A percentile compares a stretch with the other conserved stretches of the same genome.
Conservation (phyloP, 1,140 invertebrate species). For the Heliconius melpomene region DNA sequence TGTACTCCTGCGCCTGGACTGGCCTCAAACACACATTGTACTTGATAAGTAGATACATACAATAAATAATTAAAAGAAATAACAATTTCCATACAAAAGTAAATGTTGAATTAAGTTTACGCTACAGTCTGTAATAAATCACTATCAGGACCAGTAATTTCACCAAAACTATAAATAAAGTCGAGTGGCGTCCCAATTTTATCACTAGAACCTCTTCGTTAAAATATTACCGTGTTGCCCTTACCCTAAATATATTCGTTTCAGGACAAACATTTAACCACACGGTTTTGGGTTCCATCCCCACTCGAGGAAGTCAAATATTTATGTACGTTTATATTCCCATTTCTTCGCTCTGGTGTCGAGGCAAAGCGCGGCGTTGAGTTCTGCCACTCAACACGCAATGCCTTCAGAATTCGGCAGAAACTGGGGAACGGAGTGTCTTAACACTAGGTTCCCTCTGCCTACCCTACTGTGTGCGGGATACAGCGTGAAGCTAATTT, state of each 20-base stretch:
- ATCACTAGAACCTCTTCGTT: conserved; percentile 9
- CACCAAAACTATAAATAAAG: background rate
- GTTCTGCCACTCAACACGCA: too few species aligned
- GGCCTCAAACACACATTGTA: background rate
- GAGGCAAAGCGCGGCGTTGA: too few species aligned
- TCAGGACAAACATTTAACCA: conserved; percentile 1
- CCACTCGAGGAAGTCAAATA: too few species aligned
- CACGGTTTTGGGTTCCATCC: too few species aligned
- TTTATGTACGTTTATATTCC: too few species aligned
- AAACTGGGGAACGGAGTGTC: too few species aligned
- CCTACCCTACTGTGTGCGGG: too few species aligned
- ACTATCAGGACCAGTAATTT: background rate
- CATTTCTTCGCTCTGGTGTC: too few species aligned
- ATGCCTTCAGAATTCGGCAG: too few species aligned
- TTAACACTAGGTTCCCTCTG: too few species aligned
- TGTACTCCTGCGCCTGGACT: too few species aligned
- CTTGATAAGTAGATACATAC: background rate
- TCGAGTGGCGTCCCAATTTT: conserved; percentile 23
- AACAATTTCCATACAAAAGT: background rate
- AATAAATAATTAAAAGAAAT: background rate
- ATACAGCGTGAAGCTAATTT: too few species aligned
- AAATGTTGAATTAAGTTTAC: background rate
- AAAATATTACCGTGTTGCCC: conserved; percentile 16
- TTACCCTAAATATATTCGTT: conserved; percentile 17
- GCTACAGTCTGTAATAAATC: background rate